Conservation (phyloP, 2,888 invertebrate species). For the Drosophila flavopinicola region DNA sequence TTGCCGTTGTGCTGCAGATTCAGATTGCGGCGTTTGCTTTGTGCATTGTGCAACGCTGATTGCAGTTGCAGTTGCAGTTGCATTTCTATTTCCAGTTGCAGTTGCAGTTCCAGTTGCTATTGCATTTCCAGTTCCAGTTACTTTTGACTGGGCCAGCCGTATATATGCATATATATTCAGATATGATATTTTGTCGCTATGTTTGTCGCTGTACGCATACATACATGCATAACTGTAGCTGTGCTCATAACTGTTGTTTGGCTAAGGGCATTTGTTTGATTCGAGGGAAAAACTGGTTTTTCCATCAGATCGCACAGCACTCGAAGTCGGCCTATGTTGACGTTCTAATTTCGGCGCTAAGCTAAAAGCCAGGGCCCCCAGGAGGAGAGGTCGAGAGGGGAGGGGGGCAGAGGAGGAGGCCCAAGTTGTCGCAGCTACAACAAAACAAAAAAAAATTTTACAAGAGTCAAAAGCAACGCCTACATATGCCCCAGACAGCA, state of each 20-base stretch:
- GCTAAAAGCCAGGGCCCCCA: constrained; percentile 21
- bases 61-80: constrained; percentile 28
- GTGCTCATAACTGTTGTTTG: constrained; percentile 46
- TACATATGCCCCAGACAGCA: constrained; percentile 40
- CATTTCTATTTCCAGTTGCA: background rate
- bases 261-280: constrained; percentile 45
- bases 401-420: background rate
- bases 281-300: constrained; percentile 45
- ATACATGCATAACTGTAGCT: constrained; percentile 31
- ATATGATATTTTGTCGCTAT: constrained; percentile 53
- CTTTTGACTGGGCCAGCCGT: constrained; percentile 18
- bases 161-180: background rate
- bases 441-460: constrained; percentile 26
- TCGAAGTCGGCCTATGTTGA: constrained; percentile 35
- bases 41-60: constrained; percentile 44
- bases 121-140: constrained; percentile 14
- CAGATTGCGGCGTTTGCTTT: constrained; percentile 47
- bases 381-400: background rate
- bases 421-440: constrained; percentile 40
- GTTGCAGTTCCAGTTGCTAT: constrained; percentile 1
- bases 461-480: constrained; percentile 56
- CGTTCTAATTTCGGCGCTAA: constrained; percentile 58
- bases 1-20: constrained; percentile 13
- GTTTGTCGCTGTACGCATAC: constrained; percentile 19
- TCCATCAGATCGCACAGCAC: constrained; percentile 45